Evolutionary conservation across 1,140 invertebrate genomes (phyloP), one percentile per base, ranked within the genome.

Genomic region (Temnothorax nylanderi): DNA sequence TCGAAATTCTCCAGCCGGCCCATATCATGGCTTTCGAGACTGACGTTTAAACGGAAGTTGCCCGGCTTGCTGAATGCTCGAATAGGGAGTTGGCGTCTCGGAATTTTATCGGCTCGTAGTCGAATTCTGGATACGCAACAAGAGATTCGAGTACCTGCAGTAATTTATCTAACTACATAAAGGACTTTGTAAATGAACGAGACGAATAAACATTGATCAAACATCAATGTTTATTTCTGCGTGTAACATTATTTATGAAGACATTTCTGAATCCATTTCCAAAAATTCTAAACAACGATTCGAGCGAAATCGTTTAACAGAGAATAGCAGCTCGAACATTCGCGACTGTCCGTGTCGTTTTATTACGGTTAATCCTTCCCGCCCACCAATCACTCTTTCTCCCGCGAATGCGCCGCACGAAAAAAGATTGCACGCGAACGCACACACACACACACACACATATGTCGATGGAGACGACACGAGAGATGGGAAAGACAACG

Each of bases 401-500:
- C 10, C n/a, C 51, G 16, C 34, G 37, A 37, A 65, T 49, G 26
- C 58, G 60, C 16, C 34, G n/a, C n/a, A 6, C 11, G 34, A 44
- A 41, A 54, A 75, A 41, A 32, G 72, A 75, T 54, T 41, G 54
- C 51, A 49, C 58, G 60, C 54, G 32, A n/a, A 6, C 58, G 21
- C 32, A 3, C 1, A 44, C 18, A 21, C 13, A 41, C 37, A 21
- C 32, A 2, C 3, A 64, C 44, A 16, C 13, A 11, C 37, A 10
- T 21, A 37, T 47, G 18, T 74, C 51, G 67, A 47, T 47, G 32
- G 67, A 60, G 47, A n/a, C 32, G 62, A 67, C 77, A 18, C 3
- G 21, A 34, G 54, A 51, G 58, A 32, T 60, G 67, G 49, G 65
- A 89, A 85, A 89, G 56, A 78, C 58, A 69, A 41, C 72, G 74